These are phyloP conservation scores for Apomyelois bistriatella DNA, from an alignment of 2,888 invertebrate species.

Conservation along the genomic window DNA sequence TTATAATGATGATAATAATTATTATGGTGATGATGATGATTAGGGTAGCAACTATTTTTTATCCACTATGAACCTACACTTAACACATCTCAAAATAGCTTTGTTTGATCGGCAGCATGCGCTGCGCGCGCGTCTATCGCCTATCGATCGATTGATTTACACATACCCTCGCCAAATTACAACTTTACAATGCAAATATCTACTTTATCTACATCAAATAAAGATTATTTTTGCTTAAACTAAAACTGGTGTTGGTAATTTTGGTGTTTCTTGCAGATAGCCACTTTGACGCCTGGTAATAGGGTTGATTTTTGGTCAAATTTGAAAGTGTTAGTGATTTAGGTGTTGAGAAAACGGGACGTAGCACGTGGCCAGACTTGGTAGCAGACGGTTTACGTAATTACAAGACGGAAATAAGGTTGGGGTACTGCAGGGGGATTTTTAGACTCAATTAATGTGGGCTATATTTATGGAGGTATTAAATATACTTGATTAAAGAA, in stretches of 20 bases:
- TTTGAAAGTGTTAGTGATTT: constrained; percentile 33
- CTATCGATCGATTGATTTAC: constrained; percentile 73
- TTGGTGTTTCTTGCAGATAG: not conserved
- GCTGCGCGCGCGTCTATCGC: constrained; percentile 61
- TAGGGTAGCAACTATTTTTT: no score
- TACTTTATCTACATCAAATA: not conserved
- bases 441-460: not conserved
- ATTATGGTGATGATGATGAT: no score
- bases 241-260: no score
- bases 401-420: constrained; percentile 22
- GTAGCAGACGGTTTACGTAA: constrained; percentile 39
- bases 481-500: no score
- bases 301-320: constrained; percentile 18
- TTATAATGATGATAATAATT: no score
- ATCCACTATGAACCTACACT: constrained; percentile 38
- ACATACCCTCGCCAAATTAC: constrained; percentile 35
- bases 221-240: not conserved
- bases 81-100: constrained; percentile 58
- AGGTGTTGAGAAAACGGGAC: constrained; percentile 35
- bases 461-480: not conserved
- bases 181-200: not conserved
- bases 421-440: constrained; percentile 10
- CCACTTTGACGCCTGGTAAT: rapidly evolving
- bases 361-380: constrained; percentile 39
- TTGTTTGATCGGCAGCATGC: constrained; percentile 63